Percentiles rank a stretch among this genome's conserved stretches.
Evolutionary conservation across 2,113 vertebrate genomes (phyloP).

Genomic region (Triplophysa tibetana): DNA sequence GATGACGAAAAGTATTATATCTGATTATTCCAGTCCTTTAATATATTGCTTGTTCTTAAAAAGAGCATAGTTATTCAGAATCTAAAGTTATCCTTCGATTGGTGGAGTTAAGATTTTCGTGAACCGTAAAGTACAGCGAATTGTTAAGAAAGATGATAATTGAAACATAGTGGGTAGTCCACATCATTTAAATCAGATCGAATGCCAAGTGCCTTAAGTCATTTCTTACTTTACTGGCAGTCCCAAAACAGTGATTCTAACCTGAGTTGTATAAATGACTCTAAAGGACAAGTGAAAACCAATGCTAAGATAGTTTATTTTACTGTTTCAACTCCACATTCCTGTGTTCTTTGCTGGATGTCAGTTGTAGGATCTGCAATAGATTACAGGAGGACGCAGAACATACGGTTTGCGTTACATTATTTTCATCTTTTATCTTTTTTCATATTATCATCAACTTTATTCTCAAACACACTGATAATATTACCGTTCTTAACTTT

Average conservation of each 20-base stretch:
- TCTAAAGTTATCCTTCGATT: not conserved
- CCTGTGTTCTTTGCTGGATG: not conserved
- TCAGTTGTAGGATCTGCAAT: not conserved
- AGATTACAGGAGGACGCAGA: not conserved
- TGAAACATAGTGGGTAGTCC: constrained; percentile 25
- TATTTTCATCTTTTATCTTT: not conserved
- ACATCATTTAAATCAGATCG: not conserved
- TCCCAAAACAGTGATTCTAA: constrained; percentile 6
- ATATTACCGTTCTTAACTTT: not conserved
- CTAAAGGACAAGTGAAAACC: constrained; percentile 26
- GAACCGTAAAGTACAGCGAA: not conserved
- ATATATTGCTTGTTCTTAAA: not conserved
- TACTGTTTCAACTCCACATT: constrained; percentile 19
- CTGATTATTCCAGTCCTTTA: not conserved
- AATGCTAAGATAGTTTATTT: constrained; percentile 42
- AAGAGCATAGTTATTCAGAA: not conserved
- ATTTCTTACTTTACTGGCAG: constrained; percentile 24
- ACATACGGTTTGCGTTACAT: not conserved
- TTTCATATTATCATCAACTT: constrained; percentile 6
- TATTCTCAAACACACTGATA: not conserved
- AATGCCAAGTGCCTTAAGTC: constrained; percentile 23
- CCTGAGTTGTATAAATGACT: constrained; percentile 22
- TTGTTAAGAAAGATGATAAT: constrained; percentile 19
- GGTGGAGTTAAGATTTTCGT: not conserved
- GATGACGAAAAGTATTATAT: no score